Base-by-base conservation (phyloP, 2,113 vertebrate genomes). In the Albula glossodonta region DNA sequence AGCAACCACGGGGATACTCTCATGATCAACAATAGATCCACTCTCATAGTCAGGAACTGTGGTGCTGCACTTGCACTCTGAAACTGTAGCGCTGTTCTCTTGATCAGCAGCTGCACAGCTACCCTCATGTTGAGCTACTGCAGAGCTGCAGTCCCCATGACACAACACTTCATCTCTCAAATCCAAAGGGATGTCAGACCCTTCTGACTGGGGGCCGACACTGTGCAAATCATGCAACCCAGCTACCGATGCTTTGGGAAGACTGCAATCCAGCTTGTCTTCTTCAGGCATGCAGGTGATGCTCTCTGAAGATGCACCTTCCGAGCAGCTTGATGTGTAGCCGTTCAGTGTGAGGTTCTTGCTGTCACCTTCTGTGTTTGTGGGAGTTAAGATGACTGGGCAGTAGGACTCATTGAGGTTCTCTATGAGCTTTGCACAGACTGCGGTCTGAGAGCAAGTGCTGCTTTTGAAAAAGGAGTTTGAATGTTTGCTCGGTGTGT, bases 401-500 rank as follows among this genome's bases (percentile, higher is more conserved):
- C 9, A 84, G 70, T 81, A 86, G 57, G 86, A 80, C 85, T 86
- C 87, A 50, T 31, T 85, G 0, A 91, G 84, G 88, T 90, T 90
- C 84, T 94, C 90, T 79, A 90, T 87, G 80, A 89, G 86, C 78
- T 53, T 90, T 81, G 86, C 80, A 4, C 92, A 92, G 41, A 89
- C n/a, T 48, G 88, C 63, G 51, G 91, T 92, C 87, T 94, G 92
- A 4, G 92, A 89, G 83, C 80, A 88, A 50, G 83, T 87, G 11
- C 83, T 84, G 53, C 86, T 92, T 84, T 87, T 90, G n/a, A 85
- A 80, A 60, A 63, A 3, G 15, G 87, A 81, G 41, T 84, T 15
- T 63, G 90, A 87, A 53, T 86, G 88, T 77, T 86, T 85, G 78
- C 86, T 63, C 80, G 88, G n/a, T 7, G 22, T 52, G 49, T 82